Evolutionary conservation across 2,888 invertebrate species (phyloP).

Genomic region (Eueremaeus valkanovi): DNA sequence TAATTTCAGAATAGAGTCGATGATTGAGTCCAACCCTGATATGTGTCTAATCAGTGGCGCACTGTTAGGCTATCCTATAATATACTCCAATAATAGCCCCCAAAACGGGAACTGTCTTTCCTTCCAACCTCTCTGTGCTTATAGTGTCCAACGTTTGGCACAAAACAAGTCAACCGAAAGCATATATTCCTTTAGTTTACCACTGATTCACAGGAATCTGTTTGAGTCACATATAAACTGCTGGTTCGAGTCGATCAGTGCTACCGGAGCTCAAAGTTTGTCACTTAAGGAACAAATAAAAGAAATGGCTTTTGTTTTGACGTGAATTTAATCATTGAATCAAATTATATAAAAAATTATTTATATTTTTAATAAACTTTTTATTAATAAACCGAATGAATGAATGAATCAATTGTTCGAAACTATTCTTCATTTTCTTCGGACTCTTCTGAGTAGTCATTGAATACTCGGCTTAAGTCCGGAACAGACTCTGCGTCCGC

Average conservation of each 20-base stretch:
- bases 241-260: not conserved
- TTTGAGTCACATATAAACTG: not conserved
- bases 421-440: slow-evolving; percentile 32
- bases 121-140: slow-evolving; percentile 2
- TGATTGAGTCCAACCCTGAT: not conserved
- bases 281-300: not conserved
- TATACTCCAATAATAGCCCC: slow-evolving; percentile 25
- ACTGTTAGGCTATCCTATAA: slow-evolving; percentile 37
- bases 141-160: not conserved
- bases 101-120: slow-evolving; percentile 37
- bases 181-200: slow-evolving; percentile 22
- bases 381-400: too few species aligned
- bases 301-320: slow-evolving; percentile 10
- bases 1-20: not conserved
- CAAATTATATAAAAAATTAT: not conserved
- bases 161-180: not conserved
- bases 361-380: not conserved
- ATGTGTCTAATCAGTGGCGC: slow-evolving; percentile 33
- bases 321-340: slow-evolving; percentile 1
- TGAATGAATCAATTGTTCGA: not conserved
- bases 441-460: slow-evolving; percentile 4
- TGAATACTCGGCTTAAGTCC: not conserved
- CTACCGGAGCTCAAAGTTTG: not conserved
- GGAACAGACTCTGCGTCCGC: not conserved
- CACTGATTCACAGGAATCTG: not conserved